phyloP scores from a whole-genome alignment of 2,888 invertebrate species.

The Arge pagana region DNA sequence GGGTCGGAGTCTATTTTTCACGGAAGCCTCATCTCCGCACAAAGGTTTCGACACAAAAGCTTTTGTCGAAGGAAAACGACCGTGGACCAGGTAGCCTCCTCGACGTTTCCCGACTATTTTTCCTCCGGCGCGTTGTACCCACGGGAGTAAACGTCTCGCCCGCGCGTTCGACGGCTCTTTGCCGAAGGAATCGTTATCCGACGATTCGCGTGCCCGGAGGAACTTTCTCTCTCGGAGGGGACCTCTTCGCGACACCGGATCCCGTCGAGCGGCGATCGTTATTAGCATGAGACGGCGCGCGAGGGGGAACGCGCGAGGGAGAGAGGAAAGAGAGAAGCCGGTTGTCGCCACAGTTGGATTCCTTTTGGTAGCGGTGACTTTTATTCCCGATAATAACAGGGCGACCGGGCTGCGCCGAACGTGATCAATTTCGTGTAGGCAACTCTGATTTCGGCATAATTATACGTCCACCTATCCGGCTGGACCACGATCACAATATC shows the following conservation, averaged over 20 bases:
- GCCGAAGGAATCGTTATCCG: too few species aligned
- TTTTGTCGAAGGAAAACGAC: not conserved
- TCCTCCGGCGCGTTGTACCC: too few species aligned
- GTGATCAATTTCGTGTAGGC: constrained; percentile 22
- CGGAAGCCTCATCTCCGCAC: too few species aligned
- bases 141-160: too few species aligned
- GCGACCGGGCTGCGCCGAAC: constrained; percentile 26
- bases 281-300: constrained; percentile 12
- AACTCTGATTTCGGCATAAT: constrained; percentile 56
- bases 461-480: constrained; percentile 37
- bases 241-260: too few species aligned
- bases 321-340: constrained; percentile 9
- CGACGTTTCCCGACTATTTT: not conserved
- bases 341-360: constrained; percentile 23
- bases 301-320: constrained; percentile 11
- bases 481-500: constrained; percentile 44
- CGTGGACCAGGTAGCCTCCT: not conserved
- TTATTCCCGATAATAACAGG: constrained; percentile 59
- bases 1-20: too few species aligned
- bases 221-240: too few species aligned
- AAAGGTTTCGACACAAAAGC: too few species aligned
- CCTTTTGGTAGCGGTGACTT: constrained; percentile 56
- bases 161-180: too few species aligned
- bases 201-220: too few species aligned
- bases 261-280: constrained; percentile 8